Percentiles rank a stretch among this genome's conserved stretches.
These are phyloP conservation scores for Scalopus aquaticus DNA, from an alignment of 2,113 vertebrate species.

Conservation along the genomic window DNA sequence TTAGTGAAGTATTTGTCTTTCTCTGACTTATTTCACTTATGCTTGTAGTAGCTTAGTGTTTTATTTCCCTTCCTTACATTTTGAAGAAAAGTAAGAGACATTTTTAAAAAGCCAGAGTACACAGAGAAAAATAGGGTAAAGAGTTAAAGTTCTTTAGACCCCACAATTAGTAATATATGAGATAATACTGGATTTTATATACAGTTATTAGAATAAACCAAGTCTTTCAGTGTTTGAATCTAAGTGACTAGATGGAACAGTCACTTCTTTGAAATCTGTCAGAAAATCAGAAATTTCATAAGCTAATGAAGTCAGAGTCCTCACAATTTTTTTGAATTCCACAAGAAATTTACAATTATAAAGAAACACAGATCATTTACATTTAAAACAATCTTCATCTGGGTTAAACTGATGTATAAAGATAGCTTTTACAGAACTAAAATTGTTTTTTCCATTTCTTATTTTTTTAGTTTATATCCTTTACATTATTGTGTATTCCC, in stretches of 20 bases:
- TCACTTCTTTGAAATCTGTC: constrained; percentile 17
- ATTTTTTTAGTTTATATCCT: too few relatives aligned
- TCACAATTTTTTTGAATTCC: background rate
- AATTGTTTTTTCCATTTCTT: too few relatives aligned
- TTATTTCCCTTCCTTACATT: too few relatives aligned
- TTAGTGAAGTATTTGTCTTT: too few relatives aligned
- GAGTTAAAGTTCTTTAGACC: too few relatives aligned
- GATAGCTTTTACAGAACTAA: background rate
- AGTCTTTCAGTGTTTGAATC: background rate
- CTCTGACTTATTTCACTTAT: too few relatives aligned
- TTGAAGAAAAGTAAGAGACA: too few relatives aligned
- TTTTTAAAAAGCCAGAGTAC: too few relatives aligned
- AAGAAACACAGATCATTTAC: background rate
- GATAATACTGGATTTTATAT: background rate
- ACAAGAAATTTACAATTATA: background rate
- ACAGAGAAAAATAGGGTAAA: too few relatives aligned
- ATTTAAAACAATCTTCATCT: background rate
- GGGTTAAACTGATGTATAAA: background rate
- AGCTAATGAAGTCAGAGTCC: background rate
- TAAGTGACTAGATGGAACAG: background rate
- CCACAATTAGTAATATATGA: too few relatives aligned
- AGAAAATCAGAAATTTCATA: constrained; percentile 4
- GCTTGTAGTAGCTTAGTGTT: too few relatives aligned
- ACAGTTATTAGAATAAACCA: background rate
- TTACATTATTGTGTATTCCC: too few relatives aligned